These are phyloP conservation scores for Pionites leucogaster DNA, from an alignment of 2,113 vertebrate species.

Conservation along the genomic window DNA sequence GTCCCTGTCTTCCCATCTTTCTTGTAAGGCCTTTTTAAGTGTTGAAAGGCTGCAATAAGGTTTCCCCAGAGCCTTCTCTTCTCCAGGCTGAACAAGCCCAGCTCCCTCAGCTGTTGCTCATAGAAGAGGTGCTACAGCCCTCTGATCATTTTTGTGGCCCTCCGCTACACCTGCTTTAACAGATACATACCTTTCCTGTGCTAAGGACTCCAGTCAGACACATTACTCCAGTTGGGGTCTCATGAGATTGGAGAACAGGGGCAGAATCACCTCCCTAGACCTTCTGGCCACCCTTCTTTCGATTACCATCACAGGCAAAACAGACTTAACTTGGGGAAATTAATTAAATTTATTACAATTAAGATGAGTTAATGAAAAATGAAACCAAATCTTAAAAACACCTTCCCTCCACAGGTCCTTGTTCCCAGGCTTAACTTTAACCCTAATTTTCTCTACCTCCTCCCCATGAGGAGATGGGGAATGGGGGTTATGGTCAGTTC, in stretches of 20 bases:
- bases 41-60: background rate
- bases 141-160: background rate
- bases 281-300: rapidly evolving
- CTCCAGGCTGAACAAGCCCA: background rate
- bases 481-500: background rate
- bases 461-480: background rate
- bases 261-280: background rate
- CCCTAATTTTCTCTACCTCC: background rate
- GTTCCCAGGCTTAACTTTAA: background rate
- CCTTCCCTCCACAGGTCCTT: background rate
- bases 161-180: rapidly evolving
- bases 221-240: background rate
- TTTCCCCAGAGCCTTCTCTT: background rate
- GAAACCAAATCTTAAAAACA: background rate
- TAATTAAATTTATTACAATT: background rate
- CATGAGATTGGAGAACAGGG: background rate
- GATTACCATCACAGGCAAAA: background rate
- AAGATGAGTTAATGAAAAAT: background rate
- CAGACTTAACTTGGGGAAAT: background rate
- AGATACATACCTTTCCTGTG: background rate
- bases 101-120: background rate
- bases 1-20: background rate
- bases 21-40: too few species aligned
- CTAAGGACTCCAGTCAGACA: background rate
- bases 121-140: background rate